A percentile compares a stretch with the other conserved stretches of the same genome.
Conservation (phyloP, 1,140 invertebrate species). For the Caenorhabditis tropicalis region DNA sequence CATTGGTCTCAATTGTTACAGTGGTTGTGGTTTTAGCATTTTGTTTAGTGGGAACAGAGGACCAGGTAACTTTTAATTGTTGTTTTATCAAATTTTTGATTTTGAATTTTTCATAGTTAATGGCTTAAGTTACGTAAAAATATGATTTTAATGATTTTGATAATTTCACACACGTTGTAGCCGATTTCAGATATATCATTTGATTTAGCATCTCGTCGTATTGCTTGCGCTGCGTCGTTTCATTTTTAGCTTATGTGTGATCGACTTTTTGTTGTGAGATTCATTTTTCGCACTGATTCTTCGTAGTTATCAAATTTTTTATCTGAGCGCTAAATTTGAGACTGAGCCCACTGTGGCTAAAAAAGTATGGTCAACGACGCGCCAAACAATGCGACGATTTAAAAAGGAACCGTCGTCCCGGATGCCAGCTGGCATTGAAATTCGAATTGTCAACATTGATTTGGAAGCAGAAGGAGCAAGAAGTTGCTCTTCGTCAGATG, state of each 20-base stretch:
- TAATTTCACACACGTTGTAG: background rate
- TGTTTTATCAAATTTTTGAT: background rate
- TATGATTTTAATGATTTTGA: background rate
- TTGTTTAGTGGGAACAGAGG: slow-evolving; percentile 60
- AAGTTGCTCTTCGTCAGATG: slow-evolving; percentile 26
- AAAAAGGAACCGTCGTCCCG: slow-evolving; percentile 50
- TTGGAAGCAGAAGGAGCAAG: slow-evolving; percentile 48
- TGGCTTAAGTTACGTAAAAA: background rate
- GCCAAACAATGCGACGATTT: slow-evolving; percentile 58
- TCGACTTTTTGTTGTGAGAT: slow-evolving; percentile 24
- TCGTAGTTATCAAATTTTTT: background rate
- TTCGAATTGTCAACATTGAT: slow-evolving; percentile 52
- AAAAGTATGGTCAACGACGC: slow-evolving; percentile 60
- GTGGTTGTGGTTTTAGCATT: slow-evolving; percentile 59
- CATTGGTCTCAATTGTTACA: slow-evolving; percentile 58
- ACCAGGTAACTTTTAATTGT: slow-evolving; percentile 53
- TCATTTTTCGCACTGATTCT: background rate
- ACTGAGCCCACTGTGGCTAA: slow-evolving; percentile 61
- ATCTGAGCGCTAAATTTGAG: slow-evolving; percentile 33
- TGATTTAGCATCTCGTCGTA: background rate
- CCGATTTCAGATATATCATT: background rate
- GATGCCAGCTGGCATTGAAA: slow-evolving; percentile 31
- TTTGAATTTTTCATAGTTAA: background rate
- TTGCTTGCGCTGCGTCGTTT: slow-evolving; percentile 39
- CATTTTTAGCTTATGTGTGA: slow-evolving; percentile 11